A percentile compares a stretch with the other conserved stretches of the same genome.
Evolutionary conservation across 92 coral and sea anemone species (phyloP).

Genomic region (Bergia sp.): DNA sequence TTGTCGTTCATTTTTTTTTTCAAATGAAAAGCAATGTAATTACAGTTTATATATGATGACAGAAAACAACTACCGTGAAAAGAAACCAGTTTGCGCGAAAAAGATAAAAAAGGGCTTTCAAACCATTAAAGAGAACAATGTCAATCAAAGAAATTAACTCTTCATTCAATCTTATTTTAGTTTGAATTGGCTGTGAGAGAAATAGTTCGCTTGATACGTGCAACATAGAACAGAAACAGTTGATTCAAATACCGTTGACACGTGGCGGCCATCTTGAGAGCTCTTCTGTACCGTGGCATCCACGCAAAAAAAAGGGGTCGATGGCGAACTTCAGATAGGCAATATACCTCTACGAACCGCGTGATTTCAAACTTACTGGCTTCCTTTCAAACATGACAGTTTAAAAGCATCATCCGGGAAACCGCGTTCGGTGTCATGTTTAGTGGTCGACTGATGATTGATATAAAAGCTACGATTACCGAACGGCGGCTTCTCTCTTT

Average conservation of each 20-base stretch:
- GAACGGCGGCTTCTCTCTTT: constrained; percentile 34
- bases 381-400: constrained; percentile 3
- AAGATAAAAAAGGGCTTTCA: too few species aligned
- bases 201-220: neutral
- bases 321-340: constrained; percentile 28
- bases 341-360: neutral
- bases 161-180: too few species aligned
- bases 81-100: too few species aligned
- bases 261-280: neutral
- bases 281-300: constrained; percentile 39
- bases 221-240: neutral
- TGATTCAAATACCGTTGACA: neutral
- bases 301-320: constrained; percentile 26
- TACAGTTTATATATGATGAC: too few species aligned
- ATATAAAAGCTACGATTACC: constrained; percentile 8
- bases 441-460: constrained; percentile 29
- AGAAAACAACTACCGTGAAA: too few species aligned
- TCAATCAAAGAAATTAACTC: too few species aligned
- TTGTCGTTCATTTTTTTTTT: neutral
- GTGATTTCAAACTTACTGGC: neutral
- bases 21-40: too few species aligned
- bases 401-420: constrained; percentile 25
- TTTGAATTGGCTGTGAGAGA: neutral
- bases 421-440: constrained; percentile 19
- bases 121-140: too few species aligned